Evolutionary conservation across 2,888 invertebrate genomes (phyloP).

Genomic region (Drosophila recens): DNA sequence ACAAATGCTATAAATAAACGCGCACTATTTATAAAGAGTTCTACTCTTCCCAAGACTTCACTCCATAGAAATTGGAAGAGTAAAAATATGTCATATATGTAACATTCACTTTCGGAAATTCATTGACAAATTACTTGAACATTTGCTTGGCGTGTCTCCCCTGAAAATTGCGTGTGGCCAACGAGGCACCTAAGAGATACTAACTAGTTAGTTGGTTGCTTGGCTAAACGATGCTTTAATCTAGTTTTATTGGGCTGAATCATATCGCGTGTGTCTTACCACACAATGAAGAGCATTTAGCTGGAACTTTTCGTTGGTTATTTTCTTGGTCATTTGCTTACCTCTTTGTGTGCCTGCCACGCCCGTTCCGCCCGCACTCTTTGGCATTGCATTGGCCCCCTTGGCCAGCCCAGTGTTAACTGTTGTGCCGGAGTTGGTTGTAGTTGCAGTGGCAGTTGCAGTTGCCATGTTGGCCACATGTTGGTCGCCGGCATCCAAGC

Average conservation of each 20-base stretch:
- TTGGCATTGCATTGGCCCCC: constrained; percentile 25
- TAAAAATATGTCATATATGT: neutral
- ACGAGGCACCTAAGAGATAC: constrained; percentile 17
- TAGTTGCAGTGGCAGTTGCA: constrained; percentile 23
- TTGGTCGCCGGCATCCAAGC: constrained; percentile 12
- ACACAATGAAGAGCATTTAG: constrained; percentile 54
- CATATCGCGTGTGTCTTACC: constrained; percentile 51
- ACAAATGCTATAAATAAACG: constrained; percentile 22
- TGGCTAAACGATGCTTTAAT: constrained; percentile 24
- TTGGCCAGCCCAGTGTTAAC: constrained; percentile 24
- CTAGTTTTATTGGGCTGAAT: constrained; percentile 9
- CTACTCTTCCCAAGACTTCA: neutral
- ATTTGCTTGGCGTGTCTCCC: constrained; percentile 26
- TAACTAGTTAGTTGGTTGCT: constrained; percentile 23
- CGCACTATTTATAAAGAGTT: constrained; percentile 25
- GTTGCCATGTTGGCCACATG: constrained; percentile 26
- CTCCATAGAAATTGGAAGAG: neutral
- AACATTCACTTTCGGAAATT: neutral
- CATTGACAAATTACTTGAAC: constrained; percentile 49
- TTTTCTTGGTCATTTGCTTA: constrained; percentile 41
- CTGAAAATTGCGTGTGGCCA: constrained; percentile 34
- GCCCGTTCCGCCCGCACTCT: constrained; percentile 37
- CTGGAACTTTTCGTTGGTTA: constrained; percentile 4
- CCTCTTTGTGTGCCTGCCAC: constrained; percentile 61
- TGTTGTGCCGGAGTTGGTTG: constrained; percentile 20